These are phyloP conservation scores for Pararge aegeria DNA, from an alignment of 1,140 invertebrate genomes.

Conservation along the genomic window DNA sequence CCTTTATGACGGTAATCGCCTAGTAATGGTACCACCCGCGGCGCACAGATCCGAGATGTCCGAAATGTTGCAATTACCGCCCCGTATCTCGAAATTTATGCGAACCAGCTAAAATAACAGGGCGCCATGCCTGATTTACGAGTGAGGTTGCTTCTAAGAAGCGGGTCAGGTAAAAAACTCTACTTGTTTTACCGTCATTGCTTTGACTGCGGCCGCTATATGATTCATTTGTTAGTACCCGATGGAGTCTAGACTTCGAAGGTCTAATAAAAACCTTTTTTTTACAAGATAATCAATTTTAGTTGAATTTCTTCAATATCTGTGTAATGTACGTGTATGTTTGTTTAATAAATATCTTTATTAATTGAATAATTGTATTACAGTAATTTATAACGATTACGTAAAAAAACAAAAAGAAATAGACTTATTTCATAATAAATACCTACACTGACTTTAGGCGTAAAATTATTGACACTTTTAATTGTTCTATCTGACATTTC, in stretches of 20 bases:
- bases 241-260: neutral
- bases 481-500: no score
- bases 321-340: no score
- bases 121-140: constrained; percentile 65
- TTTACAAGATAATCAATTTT: no score
- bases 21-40: constrained; percentile 47
- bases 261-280: no score
- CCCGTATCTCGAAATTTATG: constrained; percentile 45
- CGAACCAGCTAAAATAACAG: constrained; percentile 58
- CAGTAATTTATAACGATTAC: no score
- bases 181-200: constrained; percentile 49
- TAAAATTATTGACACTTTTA: no score
- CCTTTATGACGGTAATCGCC: constrained; percentile 22
- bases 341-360: no score
- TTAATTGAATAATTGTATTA: no score
- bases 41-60: constrained; percentile 34
- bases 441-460: no score
- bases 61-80: constrained; percentile 46
- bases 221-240: constrained; percentile 49
- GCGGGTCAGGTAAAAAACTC: constrained; percentile 45
- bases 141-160: constrained; percentile 49
- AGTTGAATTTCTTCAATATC: no score
- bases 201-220: constrained; percentile 34
- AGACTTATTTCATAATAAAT: no score
- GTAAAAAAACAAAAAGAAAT: no score